A percentile compares a stretch with the other conserved stretches of the same genome.
These are phyloP conservation scores for Vulpes lagopus DNA, from an alignment of 2,113 vertebrate species.

Conservation along the genomic window DNA sequence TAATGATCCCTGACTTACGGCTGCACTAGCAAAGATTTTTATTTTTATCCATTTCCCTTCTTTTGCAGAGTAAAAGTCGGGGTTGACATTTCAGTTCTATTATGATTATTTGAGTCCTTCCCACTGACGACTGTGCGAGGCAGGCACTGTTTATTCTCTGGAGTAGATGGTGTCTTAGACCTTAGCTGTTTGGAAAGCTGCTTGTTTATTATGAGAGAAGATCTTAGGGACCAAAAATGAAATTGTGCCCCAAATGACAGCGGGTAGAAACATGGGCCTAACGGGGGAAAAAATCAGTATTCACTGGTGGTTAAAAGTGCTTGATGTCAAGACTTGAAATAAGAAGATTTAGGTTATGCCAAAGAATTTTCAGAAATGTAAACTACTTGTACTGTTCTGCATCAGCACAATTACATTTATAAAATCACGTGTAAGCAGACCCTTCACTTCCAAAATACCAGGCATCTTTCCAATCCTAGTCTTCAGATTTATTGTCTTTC, in stretches of 20 bases:
- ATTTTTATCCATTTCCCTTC: constrained; percentile 60
- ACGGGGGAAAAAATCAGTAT: constrained; percentile 60
- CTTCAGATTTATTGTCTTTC: constrained; percentile 79
- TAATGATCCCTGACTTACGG: constrained; percentile 1
- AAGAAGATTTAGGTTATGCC: constrained; percentile 65
- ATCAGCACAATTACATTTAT: constrained; percentile 78
- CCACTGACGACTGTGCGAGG: background rate
- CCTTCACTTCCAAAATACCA: constrained; percentile 65
- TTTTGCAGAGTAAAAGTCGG: constrained; percentile 43
- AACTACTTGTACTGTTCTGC: constrained; percentile 62
- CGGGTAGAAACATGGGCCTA: background rate
- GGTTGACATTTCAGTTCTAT: constrained; percentile 63
- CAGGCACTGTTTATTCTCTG: constrained; percentile 45
- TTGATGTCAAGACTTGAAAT: constrained; percentile 73
- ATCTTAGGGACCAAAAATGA: constrained; percentile 37
- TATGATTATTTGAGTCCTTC: constrained; percentile 61
- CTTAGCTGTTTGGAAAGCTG: constrained; percentile 8
- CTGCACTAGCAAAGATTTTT: background rate
- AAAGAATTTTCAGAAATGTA: constrained; percentile 64
- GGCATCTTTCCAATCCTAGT: constrained; percentile 77
- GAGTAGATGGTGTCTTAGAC: background rate
- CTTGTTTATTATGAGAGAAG: constrained; percentile 65
- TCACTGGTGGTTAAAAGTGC: constrained; percentile 61
- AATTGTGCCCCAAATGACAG: constrained; percentile 74
- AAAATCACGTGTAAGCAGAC: constrained; percentile 67